Evolutionary conservation across 1,140 invertebrate species (phyloP), one percentile per base, ranked within the genome.

Genomic region (Penaeus indicus): DNA sequence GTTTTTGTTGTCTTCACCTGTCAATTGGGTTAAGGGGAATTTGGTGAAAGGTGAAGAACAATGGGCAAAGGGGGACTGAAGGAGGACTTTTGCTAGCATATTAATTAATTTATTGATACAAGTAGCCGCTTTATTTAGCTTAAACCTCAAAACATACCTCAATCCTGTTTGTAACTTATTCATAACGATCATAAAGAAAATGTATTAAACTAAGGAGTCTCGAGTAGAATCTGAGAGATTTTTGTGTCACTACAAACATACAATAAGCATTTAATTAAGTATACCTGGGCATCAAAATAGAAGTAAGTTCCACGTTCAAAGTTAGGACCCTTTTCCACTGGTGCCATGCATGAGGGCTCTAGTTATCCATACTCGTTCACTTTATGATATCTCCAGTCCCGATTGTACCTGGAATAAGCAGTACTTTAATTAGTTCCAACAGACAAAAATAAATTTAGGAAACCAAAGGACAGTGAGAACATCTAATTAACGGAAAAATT

Each of bases 381-480:
- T 94, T 97, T 99, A 93, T 99, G 98, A 95, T 98, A 99, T 94
- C 99, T 95, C 99, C 99, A 99, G 92, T 99, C 98, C 93, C 98
- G 95, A 93, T 95, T 97, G 93, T 99, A 99, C 93, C 98, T 95
- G 64, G 25, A 84, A 80, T 54, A n/a, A 16, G 0, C 54, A 61
- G 86, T 75, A 38, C 69, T 27, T 75, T 18, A 75, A 54, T 16
- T 80, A 60, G 10, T 21, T 10, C 47, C 32, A 10, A 85, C 11
- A 63, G 22, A 77, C 19, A 61, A 84, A n/a, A 90, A 90, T 86
- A 88, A 84, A 54, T 27, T 86, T 77, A 42, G 84, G 75, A 42
- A 63, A 38, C 0, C 38, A 42, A 42, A 42, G 38, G 38, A 42
- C 38, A 42, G 4, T 19, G n/a, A 10, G 25, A 72, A 25, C 27